A percentile compares a stretch with the other conserved stretches of the same genome.
Conservation (phyloP, 1,140 invertebrate species). For the Whitmania pigra region DNA sequence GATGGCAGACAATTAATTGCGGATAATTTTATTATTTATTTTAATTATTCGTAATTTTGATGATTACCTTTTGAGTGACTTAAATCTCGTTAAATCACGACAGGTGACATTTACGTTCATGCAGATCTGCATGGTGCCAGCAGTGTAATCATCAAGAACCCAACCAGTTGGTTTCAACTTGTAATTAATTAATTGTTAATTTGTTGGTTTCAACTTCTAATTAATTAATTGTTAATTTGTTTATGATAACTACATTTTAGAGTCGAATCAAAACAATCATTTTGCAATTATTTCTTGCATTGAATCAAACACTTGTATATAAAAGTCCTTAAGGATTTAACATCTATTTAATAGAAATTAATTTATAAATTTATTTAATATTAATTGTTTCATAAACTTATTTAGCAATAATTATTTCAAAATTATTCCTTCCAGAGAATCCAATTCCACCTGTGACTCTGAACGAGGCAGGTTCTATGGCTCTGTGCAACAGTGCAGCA, state of each 20-base stretch:
- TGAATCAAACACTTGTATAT: too few species aligned
- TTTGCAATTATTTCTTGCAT: too few species aligned
- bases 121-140: slow-evolving; percentile 86
- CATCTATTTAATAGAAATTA: too few species aligned
- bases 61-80: background rate
- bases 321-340: too few species aligned
- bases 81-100: background rate
- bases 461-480: slow-evolving; percentile 90
- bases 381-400: background rate
- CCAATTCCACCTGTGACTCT: slow-evolving; percentile 73
- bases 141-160: slow-evolving; percentile 87
- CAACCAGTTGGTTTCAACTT: slow-evolving; percentile 36
- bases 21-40: too few species aligned
- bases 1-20: too few species aligned
- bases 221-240: background rate
- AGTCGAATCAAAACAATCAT: too few species aligned
- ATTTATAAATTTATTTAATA: too few species aligned
- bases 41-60: too few species aligned
- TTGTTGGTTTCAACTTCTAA: too few species aligned
- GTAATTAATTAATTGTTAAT: background rate
- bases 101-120: slow-evolving; percentile 45
- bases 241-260: background rate
- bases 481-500: slow-evolving; percentile 86
- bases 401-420: too few species aligned
- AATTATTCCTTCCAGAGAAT: slow-evolving; percentile 2